These are phyloP conservation scores for Polydrusus pterygomalis DNA, from an alignment of 2,888 invertebrate genomes.

Conservation along the genomic window DNA sequence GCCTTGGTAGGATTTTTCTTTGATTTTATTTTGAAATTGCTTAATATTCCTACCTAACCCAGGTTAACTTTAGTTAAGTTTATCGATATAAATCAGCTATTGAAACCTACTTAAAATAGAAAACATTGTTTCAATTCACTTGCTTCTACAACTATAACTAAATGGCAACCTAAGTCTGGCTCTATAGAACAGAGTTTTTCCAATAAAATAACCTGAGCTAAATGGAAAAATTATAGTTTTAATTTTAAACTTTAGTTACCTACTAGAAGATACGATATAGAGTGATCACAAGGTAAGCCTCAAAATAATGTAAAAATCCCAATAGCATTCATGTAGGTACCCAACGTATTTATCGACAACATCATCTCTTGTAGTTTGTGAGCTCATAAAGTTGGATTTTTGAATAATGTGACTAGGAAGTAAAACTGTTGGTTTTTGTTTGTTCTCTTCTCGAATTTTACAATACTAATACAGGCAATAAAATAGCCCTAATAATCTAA, in stretches of 20 bases:
- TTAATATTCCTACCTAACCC: slow-evolving; percentile 65
- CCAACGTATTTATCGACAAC: too few relatives aligned
- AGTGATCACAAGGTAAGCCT: not conserved
- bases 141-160: slow-evolving; percentile 14
- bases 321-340: too few relatives aligned
- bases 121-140: not conserved
- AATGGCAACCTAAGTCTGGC: slow-evolving; percentile 1
- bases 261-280: slow-evolving; percentile 23
- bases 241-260: not conserved
- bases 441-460: too few relatives aligned
- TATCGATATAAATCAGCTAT: too few relatives aligned
- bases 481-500: too few relatives aligned
- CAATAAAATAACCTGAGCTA: slow-evolving; percentile 67
- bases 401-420: too few relatives aligned
- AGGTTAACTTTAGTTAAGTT: slow-evolving; percentile 68
- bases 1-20: too few relatives aligned
- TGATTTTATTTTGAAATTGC: too few relatives aligned
- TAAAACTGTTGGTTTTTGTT: too few relatives aligned
- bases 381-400: too few relatives aligned
- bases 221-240: slow-evolving; percentile 57
- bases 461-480: too few relatives aligned
- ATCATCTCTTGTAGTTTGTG: too few relatives aligned
- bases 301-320: not conserved
- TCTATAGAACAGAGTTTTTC: not conserved
- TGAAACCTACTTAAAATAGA: slow-evolving; percentile 7